Conservation (phyloP, 1,140 invertebrate species). For the Heliothis virescens region DNA sequence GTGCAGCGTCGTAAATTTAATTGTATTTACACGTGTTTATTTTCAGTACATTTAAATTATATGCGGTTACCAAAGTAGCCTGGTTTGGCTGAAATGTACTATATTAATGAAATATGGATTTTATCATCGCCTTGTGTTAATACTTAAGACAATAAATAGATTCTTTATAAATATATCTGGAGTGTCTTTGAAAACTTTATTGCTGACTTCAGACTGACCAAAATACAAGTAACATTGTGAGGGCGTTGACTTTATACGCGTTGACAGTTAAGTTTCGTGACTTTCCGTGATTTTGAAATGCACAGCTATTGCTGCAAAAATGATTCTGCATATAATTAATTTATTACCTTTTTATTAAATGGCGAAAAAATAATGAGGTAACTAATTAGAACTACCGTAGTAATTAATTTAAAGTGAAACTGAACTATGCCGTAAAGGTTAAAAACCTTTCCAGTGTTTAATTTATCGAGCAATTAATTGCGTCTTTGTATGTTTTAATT, state of each 20-base stretch:
- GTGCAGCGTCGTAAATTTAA: constrained; percentile 29
- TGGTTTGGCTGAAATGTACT: neutral
- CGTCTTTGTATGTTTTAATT: constrained; percentile 23
- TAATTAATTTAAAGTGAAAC: constrained; percentile 26
- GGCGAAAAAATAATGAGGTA: too few species aligned
- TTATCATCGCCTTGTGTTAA: neutral
- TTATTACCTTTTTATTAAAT: too few species aligned
- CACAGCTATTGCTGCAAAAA: neutral
- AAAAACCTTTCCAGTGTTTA: constrained; percentile 31
- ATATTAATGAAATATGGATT: neutral
- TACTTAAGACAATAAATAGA: too few species aligned
- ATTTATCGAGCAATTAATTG: constrained; percentile 28
- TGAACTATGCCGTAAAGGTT: constrained; percentile 27
- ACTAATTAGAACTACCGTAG: neutral
- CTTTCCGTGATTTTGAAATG: too few species aligned
- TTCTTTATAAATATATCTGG: too few species aligned
- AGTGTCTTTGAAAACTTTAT: too few species aligned
- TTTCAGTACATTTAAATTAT: constrained; percentile 15
- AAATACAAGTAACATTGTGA: neutral
- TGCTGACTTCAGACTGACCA: neutral
- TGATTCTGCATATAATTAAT: too few species aligned
- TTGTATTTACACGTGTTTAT: constrained; percentile 21
- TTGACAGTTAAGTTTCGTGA: too few species aligned
- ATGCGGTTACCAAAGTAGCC: constrained; percentile 10
- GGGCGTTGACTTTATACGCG: neutral